phyloP scores from a whole-genome alignment of 2,797 vertebrate species.

The Psittacula derbiana region DNA sequence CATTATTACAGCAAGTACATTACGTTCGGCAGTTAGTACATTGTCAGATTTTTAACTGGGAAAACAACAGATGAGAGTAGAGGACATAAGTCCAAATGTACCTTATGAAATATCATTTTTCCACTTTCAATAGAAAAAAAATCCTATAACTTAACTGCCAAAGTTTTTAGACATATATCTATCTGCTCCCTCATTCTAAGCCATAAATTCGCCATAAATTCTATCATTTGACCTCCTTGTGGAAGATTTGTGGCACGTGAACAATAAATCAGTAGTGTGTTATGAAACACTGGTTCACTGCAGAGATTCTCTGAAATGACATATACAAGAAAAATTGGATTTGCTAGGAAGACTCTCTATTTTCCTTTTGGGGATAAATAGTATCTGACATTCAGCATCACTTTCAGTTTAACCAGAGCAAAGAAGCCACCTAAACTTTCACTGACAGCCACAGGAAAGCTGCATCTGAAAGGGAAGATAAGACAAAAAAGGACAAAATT shows the following conservation, averaged over 20 bases:
- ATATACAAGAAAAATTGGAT: slow-evolving; percentile 21
- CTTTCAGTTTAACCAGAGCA: neutral
- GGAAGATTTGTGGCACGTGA: slow-evolving; percentile 29
- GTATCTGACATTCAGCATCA: neutral
- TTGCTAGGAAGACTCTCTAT: neutral
- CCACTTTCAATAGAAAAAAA: neutral
- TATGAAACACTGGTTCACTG: slow-evolving; percentile 11
- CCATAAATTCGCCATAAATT: slow-evolving; percentile 35
- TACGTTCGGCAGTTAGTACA: neutral
- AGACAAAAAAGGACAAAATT: neutral
- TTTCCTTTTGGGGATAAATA: neutral
- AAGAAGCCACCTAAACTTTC: neutral
- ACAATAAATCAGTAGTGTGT: slow-evolving; percentile 59
- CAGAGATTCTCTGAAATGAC: neutral
- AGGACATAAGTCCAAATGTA: neutral
- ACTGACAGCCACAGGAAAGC: neutral
- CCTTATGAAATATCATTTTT: neutral
- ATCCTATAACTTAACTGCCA: neutral
- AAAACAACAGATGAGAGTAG: neutral
- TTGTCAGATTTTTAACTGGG: neutral
- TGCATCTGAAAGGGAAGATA: neutral
- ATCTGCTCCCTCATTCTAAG: neutral
- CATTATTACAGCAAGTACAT: neutral
- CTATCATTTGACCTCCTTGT: slow-evolving; percentile 28
- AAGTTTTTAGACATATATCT: neutral